Evolutionary conservation across 1,140 invertebrate species (phyloP), one percentile per base, ranked within the genome.

Genomic region (Epicauta chinensis): DNA sequence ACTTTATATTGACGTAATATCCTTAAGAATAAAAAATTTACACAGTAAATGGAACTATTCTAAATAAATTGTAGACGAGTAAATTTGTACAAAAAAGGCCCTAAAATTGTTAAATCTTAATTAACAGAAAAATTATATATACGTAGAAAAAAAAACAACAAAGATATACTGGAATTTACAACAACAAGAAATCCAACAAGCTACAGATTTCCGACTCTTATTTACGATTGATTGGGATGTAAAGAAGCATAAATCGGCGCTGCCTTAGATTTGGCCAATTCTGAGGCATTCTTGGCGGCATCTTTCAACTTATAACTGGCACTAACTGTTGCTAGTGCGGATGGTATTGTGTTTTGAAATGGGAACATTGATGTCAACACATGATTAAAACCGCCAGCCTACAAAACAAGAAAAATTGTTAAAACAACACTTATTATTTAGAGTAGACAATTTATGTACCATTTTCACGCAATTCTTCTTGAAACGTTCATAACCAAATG

Each of bases 401-500:
- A 51, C 9, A 44, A 55, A 14, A 15, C 13, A 46, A n/a, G n/a
- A n/a, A n/a, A n/a, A 2, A 15, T 35, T 41, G 11, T 29, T 39
- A 12, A 46, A 11, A 11, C 15, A 12, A 17, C n/a, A n/a, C 1
- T 37, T 6, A 29, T 48, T 38, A 15, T 6, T 46, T 5, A 16
- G 9, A 50, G 16, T 3, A 15, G 31, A 51, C 16, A n/a, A n/a
- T n/a, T n/a, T n/a, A 56, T 63, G 75, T 51, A 81, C 80, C 71
- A 91, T 88, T 73, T 91, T 87, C 1, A 69, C 66, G 56, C 85
- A 86, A 66, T 94, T 94, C 63, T 89, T 88, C 58, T 85, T 84
- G 70, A 93, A 94, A 34, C 91, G 75, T 38, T 94, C 89, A 40
- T 91, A 73, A 7, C 90, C 91, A 73, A 94, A 94, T 2, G 86